Conservation (phyloP, 35 echinoderm and acorn worm genomes). For the Chiridota heheva region DNA sequence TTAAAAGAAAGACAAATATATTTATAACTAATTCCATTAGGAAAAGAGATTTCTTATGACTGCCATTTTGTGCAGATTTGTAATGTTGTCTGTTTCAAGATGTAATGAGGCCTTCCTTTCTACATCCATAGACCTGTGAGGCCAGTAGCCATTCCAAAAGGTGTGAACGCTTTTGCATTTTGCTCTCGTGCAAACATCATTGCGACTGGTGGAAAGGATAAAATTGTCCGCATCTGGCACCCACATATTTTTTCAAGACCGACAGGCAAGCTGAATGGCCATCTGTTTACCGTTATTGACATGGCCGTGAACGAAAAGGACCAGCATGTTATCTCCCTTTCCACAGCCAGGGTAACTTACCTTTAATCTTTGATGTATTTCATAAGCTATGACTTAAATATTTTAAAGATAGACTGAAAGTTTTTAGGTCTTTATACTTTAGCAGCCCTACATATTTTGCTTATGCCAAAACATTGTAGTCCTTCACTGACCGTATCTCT, state of each 20-base stretch:
- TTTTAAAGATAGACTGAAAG: background rate
- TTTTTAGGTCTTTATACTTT: background rate
- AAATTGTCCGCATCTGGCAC: conserved; percentile 94
- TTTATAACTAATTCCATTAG: no score
- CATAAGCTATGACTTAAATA: background rate
- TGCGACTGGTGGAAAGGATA: conserved; percentile 93
- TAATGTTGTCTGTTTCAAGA: no score
- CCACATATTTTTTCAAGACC: conserved; percentile 98
- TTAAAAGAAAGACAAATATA: background rate
- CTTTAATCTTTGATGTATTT: background rate
- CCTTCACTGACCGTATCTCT: background rate
- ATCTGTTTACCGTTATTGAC: conserved; percentile 97
- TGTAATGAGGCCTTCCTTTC: background rate
- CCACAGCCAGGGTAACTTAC: conserved; percentile 93
- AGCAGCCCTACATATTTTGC: background rate
- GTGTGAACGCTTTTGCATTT: conserved; percentile 93
- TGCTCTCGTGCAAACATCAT: conserved; percentile 92
- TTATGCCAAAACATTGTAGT: no score
- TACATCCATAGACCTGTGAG: conserved; percentile 13
- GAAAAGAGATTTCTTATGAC: background rate
- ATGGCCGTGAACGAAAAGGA: conserved; percentile 97
- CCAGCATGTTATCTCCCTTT: conserved; percentile 94
- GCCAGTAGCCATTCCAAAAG: conserved; percentile 79
- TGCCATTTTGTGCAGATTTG: no score
- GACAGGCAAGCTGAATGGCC: conserved; percentile 95